phyloP scores from a whole-genome alignment of 2,113 vertebrate species.

The Neopipo cinnamomea region DNA sequence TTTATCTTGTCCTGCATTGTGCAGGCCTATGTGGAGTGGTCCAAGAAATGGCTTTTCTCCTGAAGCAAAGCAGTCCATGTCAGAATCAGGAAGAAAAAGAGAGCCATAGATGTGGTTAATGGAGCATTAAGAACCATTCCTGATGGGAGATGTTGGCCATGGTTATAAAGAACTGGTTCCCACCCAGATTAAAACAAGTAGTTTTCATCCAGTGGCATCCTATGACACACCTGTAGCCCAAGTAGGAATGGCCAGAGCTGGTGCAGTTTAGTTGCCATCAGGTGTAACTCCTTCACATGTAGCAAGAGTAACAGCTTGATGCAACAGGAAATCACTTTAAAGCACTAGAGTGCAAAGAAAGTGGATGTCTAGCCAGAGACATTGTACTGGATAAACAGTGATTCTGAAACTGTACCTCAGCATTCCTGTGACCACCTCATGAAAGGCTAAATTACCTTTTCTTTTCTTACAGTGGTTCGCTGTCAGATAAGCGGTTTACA shows the following conservation, averaged over 20 bases:
- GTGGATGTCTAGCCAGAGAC: not conserved
- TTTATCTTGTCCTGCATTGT: not conserved
- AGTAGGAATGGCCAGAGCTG: not conserved
- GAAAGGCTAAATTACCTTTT: constrained; percentile 4
- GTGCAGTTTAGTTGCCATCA: not conserved
- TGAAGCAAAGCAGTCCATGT: not conserved
- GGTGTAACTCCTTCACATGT: not conserved
- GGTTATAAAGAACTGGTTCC: not conserved
- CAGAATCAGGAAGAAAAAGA: not conserved
- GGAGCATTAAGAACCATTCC: not conserved
- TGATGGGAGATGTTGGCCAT: not conserved
- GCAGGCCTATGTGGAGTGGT: not conserved
- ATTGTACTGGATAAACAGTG: not conserved
- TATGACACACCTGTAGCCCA: not conserved
- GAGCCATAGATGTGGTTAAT: not conserved
- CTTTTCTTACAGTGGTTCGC: constrained; percentile 80
- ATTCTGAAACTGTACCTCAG: not conserved
- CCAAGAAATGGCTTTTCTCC: not conserved
- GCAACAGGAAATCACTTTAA: not conserved
- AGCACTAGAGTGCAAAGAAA: not conserved
- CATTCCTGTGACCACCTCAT: not conserved
- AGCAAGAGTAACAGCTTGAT: not conserved
- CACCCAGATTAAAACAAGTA: not conserved
- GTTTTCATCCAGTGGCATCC: not conserved
- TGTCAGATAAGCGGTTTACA: constrained; percentile 82